Evolutionary conservation across 2,113 vertebrate species (phyloP).

Genomic region (Talpa occidentalis): DNA sequence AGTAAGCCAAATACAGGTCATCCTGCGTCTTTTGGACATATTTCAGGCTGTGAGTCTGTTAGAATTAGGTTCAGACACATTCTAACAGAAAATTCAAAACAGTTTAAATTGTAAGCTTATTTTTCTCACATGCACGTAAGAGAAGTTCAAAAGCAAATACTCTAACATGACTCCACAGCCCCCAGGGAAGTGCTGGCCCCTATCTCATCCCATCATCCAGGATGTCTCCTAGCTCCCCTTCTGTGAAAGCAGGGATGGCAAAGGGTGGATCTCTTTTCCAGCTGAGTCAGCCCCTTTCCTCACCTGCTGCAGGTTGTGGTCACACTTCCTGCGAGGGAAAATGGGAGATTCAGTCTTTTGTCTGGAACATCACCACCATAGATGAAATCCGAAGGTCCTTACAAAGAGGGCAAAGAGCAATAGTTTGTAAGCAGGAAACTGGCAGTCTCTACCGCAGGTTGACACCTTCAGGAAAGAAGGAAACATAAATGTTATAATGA

Average conservation of each 20-base stretch:
- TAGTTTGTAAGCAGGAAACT: neutral
- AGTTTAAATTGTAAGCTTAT: neutral
- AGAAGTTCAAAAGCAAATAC: neutral
- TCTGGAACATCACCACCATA: neutral
- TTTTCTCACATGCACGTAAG: neutral
- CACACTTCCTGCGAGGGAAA: neutral
- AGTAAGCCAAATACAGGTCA: neutral
- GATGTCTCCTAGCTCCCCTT: neutral
- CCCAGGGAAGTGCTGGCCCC: neutral
- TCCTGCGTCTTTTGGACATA: neutral
- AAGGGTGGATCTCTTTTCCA: accelerated
- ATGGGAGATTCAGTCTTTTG: neutral
- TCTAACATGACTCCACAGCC: neutral
- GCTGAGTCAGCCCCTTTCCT: neutral
- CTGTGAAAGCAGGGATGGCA: neutral
- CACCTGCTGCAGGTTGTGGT: neutral
- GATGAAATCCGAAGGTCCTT: slow-evolving; percentile 1
- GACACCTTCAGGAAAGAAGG: neutral
- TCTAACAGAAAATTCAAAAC: slow-evolving; percentile 11
- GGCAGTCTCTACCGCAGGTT: neutral
- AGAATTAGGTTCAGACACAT: neutral
- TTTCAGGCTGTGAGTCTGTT: neutral
- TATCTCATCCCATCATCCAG: neutral
- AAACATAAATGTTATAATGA: neutral
- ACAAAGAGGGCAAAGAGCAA: neutral